Conservation (phyloP, 2,888 invertebrate species). For the Drosophila melanosoma region DNA sequence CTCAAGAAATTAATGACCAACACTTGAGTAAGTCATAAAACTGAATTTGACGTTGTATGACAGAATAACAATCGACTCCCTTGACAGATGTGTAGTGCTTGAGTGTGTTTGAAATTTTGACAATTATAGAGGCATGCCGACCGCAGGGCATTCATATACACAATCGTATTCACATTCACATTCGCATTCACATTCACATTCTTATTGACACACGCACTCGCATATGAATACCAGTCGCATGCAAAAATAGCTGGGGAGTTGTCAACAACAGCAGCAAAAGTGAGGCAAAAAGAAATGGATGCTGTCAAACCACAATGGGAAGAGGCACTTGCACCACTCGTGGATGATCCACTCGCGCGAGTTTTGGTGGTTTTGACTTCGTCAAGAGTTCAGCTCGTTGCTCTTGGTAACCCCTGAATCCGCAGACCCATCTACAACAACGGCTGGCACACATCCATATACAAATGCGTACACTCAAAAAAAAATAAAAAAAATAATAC, state of each 20-base stretch:
- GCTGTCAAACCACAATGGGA: constrained; percentile 63
- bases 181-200: background rate
- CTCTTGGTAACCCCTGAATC: constrained; percentile 8
- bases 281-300: constrained; percentile 32
- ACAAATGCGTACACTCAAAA: background rate
- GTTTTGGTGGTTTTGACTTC: constrained; percentile 36
- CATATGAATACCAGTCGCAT: constrained; percentile 19
- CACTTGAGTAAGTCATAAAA: background rate
- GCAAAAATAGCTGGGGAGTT: constrained; percentile 50
- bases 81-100: background rate
- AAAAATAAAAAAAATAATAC: rapidly evolving
- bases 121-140: constrained; percentile 49
- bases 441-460: background rate
- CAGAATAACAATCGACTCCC: constrained; percentile 7
- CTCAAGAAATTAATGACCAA: background rate
- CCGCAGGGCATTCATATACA: constrained; percentile 42
- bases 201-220: constrained; percentile 18
- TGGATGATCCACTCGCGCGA: constrained; percentile 36
- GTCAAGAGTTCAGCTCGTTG: constrained; percentile 33
- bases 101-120: constrained; percentile 30
- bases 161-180: background rate
- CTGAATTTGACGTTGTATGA: constrained; percentile 10
- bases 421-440: background rate
- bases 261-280: constrained; percentile 31
- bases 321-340: constrained; percentile 48